Base-by-base conservation (phyloP, 2,113 vertebrate genomes). In the Rutilus rutilus region DNA sequence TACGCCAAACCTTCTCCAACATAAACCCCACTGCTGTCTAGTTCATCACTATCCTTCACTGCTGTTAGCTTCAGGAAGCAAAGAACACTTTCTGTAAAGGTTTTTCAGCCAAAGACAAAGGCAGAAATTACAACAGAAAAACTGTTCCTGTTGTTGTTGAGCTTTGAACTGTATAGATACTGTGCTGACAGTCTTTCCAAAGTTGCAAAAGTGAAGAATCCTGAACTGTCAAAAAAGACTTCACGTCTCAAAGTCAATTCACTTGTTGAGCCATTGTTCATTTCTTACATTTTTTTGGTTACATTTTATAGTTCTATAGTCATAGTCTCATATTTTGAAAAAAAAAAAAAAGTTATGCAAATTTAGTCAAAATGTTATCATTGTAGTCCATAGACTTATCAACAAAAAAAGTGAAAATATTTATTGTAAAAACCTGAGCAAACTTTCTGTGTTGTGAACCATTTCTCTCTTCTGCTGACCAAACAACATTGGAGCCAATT, bases 1-100 rank as follows among this genome's bases (percentile, higher is more conserved):
- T 77, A 27, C 25, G 83, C 78, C 78, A 84, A 82, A 64, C 54
- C 27, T 59, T 81, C 74, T 50, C 47, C 54, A 71, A 83, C 69
- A 90, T 89, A 86, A 89, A 87, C 84, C 81, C 77, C 21, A 52
- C 82, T 67, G 60, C 74, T 45, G 52, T 54, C 65, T 54, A 14
- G 23, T 23, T 69, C 82, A 78, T 86, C 45, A 86, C 78, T 42
- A 52, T 73, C 79, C 80, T 81, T 71, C 62, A 81, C 84, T 85
- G 79, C 77, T 15, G 80, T 77, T 67, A 39, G 54, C 74, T 30
- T 39, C 23, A 27, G 54, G 65, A 88, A 78, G 36, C 15, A 19
- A 73, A 78, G 8, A 50, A 62, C 30, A 54, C 21, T 62, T 88
- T 75, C 84, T 36, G 14, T 52, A 57, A 45, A 65, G 6, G n/a